These are phyloP conservation scores for Hydrotaea cyrtoneurina DNA, from an alignment of 2,888 invertebrate species.

Conservation along the genomic window DNA sequence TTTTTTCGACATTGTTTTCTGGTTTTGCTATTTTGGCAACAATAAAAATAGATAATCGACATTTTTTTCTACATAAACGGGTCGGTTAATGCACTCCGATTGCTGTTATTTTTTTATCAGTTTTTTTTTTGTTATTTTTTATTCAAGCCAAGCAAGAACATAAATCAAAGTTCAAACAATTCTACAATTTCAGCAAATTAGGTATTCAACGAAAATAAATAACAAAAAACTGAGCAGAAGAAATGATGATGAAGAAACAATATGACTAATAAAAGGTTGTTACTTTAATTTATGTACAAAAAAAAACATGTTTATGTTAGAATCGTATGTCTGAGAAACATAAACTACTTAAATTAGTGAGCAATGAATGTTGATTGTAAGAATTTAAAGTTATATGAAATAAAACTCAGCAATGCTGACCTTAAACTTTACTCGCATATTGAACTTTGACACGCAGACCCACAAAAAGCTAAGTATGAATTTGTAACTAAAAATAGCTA, in stretches of 20 bases:
- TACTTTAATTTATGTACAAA: background rate
- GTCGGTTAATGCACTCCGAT: background rate
- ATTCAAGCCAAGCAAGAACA: background rate
- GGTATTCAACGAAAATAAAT: background rate
- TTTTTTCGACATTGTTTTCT: background rate
- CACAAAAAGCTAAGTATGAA: constrained; percentile 32
- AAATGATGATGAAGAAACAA: background rate
- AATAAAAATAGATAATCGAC: background rate
- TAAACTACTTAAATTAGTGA: background rate
- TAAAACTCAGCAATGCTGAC: constrained; percentile 36
- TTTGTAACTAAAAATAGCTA: constrained; percentile 37
- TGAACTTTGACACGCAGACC: constrained; percentile 64
- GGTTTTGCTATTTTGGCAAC: background rate
- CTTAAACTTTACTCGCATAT: constrained; percentile 66
- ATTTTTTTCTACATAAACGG: background rate
- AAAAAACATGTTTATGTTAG: background rate
- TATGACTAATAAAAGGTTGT: background rate
- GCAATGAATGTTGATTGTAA: background rate
- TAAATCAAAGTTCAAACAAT: constrained; percentile 3
- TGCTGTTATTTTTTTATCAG: background rate
- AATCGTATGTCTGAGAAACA: background rate
- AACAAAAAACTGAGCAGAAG: background rate
- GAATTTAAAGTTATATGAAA: constrained; percentile 17
- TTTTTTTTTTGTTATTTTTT: background rate
- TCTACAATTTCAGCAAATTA: background rate